A percentile compares a stretch with the other conserved stretches of the same genome.
phyloP scores from a whole-genome alignment of 2,888 invertebrate genomes.

The Tenthredo scrophulariae region DNA sequence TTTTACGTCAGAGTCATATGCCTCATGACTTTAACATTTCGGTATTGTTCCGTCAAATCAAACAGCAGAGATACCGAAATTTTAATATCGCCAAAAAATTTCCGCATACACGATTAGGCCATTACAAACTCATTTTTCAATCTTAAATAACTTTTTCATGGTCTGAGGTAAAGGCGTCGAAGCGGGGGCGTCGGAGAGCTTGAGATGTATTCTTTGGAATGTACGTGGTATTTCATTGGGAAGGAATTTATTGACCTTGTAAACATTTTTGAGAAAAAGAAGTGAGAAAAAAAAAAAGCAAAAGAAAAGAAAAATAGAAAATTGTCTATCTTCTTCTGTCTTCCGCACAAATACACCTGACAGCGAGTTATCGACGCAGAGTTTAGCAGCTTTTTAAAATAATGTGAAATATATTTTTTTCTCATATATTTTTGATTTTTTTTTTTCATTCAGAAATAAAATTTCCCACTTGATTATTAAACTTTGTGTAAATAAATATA shows the following conservation, averaged over 20 bases:
- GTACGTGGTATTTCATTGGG: neutral
- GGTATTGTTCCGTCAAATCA: neutral
- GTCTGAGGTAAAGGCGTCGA: neutral
- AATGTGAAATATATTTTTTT: neutral
- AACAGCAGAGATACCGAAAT: neutral
- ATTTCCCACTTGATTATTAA: too few species aligned
- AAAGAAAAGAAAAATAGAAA: neutral
- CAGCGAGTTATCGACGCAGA: neutral
- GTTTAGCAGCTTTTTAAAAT: neutral
- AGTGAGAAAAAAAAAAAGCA: neutral
- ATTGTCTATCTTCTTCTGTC: neutral
- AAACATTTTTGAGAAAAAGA: neutral
- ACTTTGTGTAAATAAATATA: too few species aligned
- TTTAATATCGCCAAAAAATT: neutral
- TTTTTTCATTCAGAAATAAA: too few species aligned
- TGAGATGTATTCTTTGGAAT: neutral
- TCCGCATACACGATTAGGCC: neutral
- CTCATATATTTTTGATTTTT: neutral
- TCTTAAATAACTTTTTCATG: neutral
- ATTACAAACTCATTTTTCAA: neutral
- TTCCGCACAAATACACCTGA: neutral
- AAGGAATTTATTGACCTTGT: neutral
- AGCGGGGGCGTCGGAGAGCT: neutral
- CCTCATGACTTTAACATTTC: neutral
- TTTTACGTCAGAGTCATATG: constrained; percentile 1